Evolutionary conservation across 2,797 vertebrate genomes (phyloP).

Genomic region (Sebastes alutus): DNA sequence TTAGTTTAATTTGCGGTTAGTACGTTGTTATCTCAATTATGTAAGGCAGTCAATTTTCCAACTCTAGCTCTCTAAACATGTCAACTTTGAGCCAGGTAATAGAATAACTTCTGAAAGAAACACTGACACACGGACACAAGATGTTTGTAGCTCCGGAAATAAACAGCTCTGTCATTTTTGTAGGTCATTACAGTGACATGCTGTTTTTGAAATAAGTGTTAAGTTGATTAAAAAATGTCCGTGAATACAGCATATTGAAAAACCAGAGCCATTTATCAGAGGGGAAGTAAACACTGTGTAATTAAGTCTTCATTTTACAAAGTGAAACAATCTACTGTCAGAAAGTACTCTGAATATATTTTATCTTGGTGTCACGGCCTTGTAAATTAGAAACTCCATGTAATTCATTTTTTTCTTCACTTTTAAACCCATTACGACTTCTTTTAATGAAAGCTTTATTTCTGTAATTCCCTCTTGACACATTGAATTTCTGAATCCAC

Average conservation of each 20-base stretch:
- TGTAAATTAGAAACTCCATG: neutral
- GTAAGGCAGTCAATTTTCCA: neutral
- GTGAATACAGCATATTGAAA: slow-evolving; percentile 7
- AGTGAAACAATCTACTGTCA: slow-evolving; percentile 2
- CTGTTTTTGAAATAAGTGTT: slow-evolving; percentile 9
- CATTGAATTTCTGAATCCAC: neutral
- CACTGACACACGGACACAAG: neutral
- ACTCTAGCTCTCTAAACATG: neutral
- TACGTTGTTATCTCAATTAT: neutral
- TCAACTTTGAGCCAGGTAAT: slow-evolving; percentile 17
- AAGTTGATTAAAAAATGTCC: slow-evolving; percentile 23
- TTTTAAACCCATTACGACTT: neutral
- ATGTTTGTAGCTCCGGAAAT: neutral
- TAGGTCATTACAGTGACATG: slow-evolving; percentile 7
- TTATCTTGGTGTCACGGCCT: neutral
- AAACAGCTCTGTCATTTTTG: neutral
- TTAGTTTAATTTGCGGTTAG: neutral
- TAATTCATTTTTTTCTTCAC: neutral
- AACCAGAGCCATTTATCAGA: slow-evolving; percentile 1
- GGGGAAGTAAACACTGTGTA: slow-evolving; percentile 12
- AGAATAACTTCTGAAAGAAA: neutral
- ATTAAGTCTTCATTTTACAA: slow-evolving; percentile 23
- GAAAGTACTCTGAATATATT: neutral
- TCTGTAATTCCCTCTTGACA: neutral
- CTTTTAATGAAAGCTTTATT: neutral